These are phyloP conservation scores for Carapus acus DNA, from an alignment of 2,797 vertebrate genomes.

Conservation along the genomic window DNA sequence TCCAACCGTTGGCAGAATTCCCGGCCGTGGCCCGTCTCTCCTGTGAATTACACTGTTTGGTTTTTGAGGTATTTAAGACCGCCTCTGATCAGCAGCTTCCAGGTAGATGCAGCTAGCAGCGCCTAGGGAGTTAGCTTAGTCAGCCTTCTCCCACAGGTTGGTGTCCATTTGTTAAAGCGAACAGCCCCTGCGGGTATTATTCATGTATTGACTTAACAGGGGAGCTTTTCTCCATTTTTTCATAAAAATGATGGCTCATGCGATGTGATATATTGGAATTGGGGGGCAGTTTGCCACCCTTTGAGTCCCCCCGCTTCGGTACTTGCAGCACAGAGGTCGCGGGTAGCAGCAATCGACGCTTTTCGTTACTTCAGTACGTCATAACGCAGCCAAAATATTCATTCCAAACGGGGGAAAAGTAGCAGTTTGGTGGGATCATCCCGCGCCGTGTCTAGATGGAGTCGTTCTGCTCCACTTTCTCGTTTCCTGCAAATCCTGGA, in stretches of 20 bases:
- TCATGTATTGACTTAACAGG: constrained; percentile 76
- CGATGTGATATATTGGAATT: constrained; percentile 31
- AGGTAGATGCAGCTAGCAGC: constrained; percentile 43
- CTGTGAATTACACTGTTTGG: constrained; percentile 58
- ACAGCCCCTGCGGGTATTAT: constrained; percentile 68
- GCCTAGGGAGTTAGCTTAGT: constrained; percentile 55
- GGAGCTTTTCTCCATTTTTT: constrained; percentile 65
- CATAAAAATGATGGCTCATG: constrained; percentile 70
- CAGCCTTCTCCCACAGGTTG: constrained; percentile 51
- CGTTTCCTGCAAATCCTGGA: constrained; percentile 26
- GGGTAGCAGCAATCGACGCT: constrained; percentile 30
- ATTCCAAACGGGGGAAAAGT: constrained; percentile 3
- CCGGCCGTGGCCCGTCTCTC: constrained; percentile 34
- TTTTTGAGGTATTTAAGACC: constrained; percentile 66
- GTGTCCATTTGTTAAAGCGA: constrained; percentile 68
- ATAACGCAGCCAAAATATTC: too few relatives aligned
- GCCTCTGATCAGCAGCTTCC: constrained; percentile 62
- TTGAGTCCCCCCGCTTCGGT: constrained; percentile 33
- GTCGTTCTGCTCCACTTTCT: constrained; percentile 42
- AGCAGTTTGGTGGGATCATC: constrained; percentile 19
- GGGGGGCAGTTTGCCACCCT: constrained; percentile 24
- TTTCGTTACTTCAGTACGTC: too few relatives aligned
- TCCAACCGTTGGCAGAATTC: constrained; percentile 46
- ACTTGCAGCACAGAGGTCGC: constrained; percentile 35
- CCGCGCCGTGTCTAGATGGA: constrained; percentile 15